Conservation (phyloP, 2,888 invertebrate genomes). For the Ophioninae sp. region DNA sequence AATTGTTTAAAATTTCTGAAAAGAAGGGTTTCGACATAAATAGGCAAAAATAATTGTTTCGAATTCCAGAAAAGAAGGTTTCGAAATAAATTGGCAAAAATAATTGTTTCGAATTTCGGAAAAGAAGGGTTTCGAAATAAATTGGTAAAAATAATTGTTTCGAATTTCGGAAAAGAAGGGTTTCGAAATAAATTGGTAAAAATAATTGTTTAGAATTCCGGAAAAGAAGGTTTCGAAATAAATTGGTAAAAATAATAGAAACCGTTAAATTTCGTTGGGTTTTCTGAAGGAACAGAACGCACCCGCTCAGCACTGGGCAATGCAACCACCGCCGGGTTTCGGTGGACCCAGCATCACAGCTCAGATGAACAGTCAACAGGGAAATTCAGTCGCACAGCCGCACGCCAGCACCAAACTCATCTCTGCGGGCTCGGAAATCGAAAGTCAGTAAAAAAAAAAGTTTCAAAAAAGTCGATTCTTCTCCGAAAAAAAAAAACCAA, state of each 20-base stretch:
- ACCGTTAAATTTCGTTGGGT: neutral
- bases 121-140: too few species aligned
- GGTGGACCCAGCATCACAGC: constrained; percentile 76
- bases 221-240: neutral
- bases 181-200: too few species aligned
- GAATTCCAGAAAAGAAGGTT: too few species aligned
- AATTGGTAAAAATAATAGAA: neutral
- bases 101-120: too few species aligned
- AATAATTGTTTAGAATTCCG: neutral
- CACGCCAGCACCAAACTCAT: constrained; percentile 80
- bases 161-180: too few species aligned
- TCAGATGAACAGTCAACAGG: constrained; percentile 76
- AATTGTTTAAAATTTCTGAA: too few species aligned
- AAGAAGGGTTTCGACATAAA: too few species aligned
- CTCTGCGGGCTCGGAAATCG: constrained; percentile 79
- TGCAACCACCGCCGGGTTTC: constrained; percentile 80
- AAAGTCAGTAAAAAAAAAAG: constrained; percentile 73
- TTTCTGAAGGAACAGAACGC: constrained; percentile 75
- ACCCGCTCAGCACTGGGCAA: constrained; percentile 79
- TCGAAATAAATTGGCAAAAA: too few species aligned
- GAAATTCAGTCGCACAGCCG: constrained; percentile 78
- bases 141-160: too few species aligned
- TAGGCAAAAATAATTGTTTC: too few species aligned
- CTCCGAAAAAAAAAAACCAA: neutral
- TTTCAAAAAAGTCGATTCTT: neutral